These are phyloP conservation scores for Thysanoteuthis rhombus DNA, from an alignment of 2,888 invertebrate genomes.

Conservation along the genomic window DNA sequence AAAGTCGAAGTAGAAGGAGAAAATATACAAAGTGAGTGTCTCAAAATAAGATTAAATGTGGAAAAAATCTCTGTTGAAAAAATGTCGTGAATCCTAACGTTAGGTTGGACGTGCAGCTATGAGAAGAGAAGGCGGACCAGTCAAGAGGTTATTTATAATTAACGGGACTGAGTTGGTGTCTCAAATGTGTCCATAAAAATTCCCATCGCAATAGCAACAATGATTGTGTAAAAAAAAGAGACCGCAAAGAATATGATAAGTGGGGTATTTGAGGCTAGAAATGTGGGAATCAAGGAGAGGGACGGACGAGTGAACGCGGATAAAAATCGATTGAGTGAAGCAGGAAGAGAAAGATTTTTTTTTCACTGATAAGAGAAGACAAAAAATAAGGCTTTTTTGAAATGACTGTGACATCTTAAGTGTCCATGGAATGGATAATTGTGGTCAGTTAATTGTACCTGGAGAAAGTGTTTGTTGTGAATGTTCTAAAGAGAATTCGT, in stretches of 20 bases:
- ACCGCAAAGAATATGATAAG: not conserved
- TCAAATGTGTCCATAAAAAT: not conserved
- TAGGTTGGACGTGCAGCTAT: not conserved
- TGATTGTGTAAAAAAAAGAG: not conserved
- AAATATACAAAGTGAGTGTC: not conserved
- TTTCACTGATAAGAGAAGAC: not conserved
- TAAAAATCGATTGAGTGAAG: not conserved
- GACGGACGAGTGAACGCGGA: not conserved
- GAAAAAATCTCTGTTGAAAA: not conserved
- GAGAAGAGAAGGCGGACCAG: not conserved
- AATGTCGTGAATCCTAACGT: not conserved
- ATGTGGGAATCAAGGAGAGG: not conserved
- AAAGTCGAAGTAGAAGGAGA: not conserved
- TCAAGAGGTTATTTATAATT: not conserved
- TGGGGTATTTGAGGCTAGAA: not conserved
- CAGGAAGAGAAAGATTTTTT: not conserved
- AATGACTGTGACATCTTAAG: not conserved
- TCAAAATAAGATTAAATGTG: not conserved
- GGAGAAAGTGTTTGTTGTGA: not conserved
- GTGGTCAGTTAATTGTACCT: not conserved
- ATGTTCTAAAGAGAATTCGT: not conserved
- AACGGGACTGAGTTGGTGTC: not conserved
- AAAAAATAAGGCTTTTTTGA: not conserved
- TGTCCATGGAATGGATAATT: not conserved
- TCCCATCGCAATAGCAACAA: not conserved